Base-by-base conservation (phyloP, 1,140 invertebrate genomes). In the Tachypleus tridentatus region DNA sequence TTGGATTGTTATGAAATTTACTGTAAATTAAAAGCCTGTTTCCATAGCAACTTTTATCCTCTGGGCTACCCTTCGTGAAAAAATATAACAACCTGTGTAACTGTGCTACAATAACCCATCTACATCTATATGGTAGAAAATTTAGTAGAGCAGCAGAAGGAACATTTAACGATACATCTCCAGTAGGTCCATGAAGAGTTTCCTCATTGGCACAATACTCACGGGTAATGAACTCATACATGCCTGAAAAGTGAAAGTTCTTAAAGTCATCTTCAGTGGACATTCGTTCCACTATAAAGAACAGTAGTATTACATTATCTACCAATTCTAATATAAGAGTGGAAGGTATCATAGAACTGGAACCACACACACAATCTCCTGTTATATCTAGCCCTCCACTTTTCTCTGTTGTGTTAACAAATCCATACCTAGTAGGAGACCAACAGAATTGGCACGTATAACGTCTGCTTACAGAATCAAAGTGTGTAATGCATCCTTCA, bases 251-350 rank as follows among this genome's bases (percentile, higher is more conserved):
- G 64, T 84, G 86, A 52, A 91, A 81, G 61, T 86, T 86, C 58
- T 85, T 83, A 73, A 88, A 90, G 77, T 93, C 90, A 71, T 93
- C 89, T 5, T 84, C 78, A 1, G 87, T 82, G 60, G 85, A 84
- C 90, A 93, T 93, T 64, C 86, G 84, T n/a, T 81, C 80, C 3
- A 89, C 86, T 52, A 84, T 83, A 70, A 92, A 90, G 71, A 86
- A 84, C n/a, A 93, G 80, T 72, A 91, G 87, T 4, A 88, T 82
- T 54, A 88, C 82, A 63, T 85, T 83, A 48, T 86, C 82, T 3
- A 83, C 82, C 0, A 89, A 91, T 64, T 85, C 85, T 70, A 89
- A 86, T 65, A 85, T 85, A 72, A 89, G 70, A n/a, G 64, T 56
- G n/a, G 54, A 76, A 82, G 29, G 29, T 29, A 29, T 29, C 29